A percentile compares a stretch with the other conserved stretches of the same genome.
These are phyloP conservation scores for Garrulus glandarius DNA, from an alignment of 2,797 vertebrate species.

Conservation along the genomic window DNA sequence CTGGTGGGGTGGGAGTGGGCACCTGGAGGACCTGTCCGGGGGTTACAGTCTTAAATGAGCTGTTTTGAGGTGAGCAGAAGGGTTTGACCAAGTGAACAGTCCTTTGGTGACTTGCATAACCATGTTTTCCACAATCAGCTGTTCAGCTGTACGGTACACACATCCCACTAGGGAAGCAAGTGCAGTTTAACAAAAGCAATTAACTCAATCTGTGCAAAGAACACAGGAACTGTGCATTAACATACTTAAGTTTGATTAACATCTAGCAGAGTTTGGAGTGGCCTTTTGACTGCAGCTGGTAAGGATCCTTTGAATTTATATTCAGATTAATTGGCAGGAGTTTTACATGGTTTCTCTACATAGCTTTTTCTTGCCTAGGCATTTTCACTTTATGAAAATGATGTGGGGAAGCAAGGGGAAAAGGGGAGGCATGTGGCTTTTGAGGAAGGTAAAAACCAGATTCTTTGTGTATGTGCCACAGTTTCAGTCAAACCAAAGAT, in stretches of 20 bases:
- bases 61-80: neutral
- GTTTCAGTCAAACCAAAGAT: neutral
- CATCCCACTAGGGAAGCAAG: neutral
- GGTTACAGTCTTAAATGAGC: neutral
- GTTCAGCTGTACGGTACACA: neutral
- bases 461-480: neutral
- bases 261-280: slow-evolving; percentile 22
- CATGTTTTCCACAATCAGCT: neutral
- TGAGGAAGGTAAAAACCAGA: neutral
- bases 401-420: neutral
- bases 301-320: slow-evolving; percentile 36
- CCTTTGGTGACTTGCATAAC: neutral
- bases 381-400: neutral
- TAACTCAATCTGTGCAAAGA: neutral
- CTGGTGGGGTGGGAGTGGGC: neutral
- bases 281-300: slow-evolving; percentile 50
- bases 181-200: neutral
- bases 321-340: slow-evolving; percentile 45
- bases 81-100: neutral
- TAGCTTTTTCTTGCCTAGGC: neutral
- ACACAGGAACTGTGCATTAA: neutral
- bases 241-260: slow-evolving; percentile 42
- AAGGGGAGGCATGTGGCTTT: neutral
- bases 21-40: neutral
- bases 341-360: neutral